Conservation (phyloP, 2,113 vertebrate species). For the Tinamus guttatus region DNA sequence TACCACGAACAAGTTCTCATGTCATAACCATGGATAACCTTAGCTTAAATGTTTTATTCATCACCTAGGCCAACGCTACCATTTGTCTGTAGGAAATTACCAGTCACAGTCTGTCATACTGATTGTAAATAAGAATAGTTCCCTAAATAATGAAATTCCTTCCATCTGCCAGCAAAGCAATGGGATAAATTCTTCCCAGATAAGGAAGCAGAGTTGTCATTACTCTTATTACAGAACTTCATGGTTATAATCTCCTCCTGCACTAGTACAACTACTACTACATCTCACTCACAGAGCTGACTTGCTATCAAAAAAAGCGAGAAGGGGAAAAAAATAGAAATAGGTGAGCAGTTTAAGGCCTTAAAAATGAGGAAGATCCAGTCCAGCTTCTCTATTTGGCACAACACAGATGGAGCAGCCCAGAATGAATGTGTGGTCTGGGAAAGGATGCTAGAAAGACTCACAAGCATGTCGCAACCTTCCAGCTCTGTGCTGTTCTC, state of each 20-base stretch:
- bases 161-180: neutral
- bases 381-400: neutral
- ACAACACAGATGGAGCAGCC: neutral
- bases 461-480: neutral
- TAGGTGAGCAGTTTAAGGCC: neutral
- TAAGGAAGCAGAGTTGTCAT: neutral
- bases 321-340: neutral
- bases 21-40: neutral
- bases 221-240: neutral
- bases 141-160: neutral
- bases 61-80: neutral
- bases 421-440: neutral
- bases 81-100: neutral
- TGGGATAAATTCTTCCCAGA: neutral
- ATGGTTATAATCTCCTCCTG: neutral
- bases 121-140: neutral
- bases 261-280: too few relatives aligned
- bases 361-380: neutral
- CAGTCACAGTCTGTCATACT: neutral
- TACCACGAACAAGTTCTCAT: neutral
- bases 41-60: slow-evolving; percentile 11
- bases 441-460: neutral
- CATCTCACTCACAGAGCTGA: neutral
- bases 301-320: neutral
- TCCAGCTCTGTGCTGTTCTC: neutral